Base-by-base conservation (phyloP, 2,888 invertebrate species). In the Ochropleura plecta region DNA sequence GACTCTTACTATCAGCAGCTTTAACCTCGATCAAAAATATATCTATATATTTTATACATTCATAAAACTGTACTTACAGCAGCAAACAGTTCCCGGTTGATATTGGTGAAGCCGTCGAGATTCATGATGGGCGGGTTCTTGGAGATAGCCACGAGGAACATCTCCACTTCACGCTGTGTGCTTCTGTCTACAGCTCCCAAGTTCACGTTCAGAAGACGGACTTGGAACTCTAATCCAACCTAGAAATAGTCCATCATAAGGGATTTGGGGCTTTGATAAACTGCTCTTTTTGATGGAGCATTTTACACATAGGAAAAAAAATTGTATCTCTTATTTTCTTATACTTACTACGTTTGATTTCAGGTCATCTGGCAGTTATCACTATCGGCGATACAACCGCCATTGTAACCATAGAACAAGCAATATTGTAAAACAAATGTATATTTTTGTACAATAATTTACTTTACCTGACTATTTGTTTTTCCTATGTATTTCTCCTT, bases 91-190 rank as follows among this genome's bases (percentile, higher is more conserved):
- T 97, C 97, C 48, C 98, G 93, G 89, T 98, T 98, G 78, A 98
- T 97, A 87, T 98, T 97, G 3, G 98, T 97, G 89, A 98, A 98
- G 6, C 98, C 98, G 84, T 98, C 98, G 73, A 98, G 94, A 92
- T 98, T 98, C 98, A 98, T 98, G 66, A 97, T 97, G 0, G 98
- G 98, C 0, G 98, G 98, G 91, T 98, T 98, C 91, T 98, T 98
- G 9, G 97, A 97, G 73, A 98, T 98, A 0, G 98, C 98, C 8
- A 97, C 97, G 48, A 98, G 93, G 88, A 98, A 97, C 98, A 98
- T 98, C 89, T 98, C 97, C 20, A 98, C 97, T 90, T 98, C 98
- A 51, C 97, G 97, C 86, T 97, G 97, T 0, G 98, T 97, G 70
- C 97, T 97, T 60, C 96, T 94, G 91, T 98, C 97, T 10, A 98